phyloP scores from a whole-genome alignment of 2,888 invertebrate species.

The Drosophila prostipennis region DNA sequence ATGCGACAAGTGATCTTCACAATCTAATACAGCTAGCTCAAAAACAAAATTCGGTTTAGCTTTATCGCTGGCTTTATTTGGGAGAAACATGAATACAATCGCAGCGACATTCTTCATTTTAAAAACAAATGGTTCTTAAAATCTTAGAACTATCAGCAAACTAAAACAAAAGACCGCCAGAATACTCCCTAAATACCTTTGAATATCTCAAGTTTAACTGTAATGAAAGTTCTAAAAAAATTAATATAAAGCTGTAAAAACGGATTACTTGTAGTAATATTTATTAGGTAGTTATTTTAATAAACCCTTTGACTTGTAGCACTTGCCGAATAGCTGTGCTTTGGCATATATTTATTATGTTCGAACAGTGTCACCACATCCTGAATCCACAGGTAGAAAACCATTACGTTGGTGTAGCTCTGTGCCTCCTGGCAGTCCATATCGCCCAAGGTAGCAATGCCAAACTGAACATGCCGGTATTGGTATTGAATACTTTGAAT shows the following conservation, averaged over 20 bases:
- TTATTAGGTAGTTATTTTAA: not conserved
- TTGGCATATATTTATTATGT: not conserved
- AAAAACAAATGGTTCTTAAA: too few relatives aligned
- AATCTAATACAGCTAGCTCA: not conserved
- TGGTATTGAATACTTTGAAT: too few relatives aligned
- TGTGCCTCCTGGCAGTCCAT: not conserved
- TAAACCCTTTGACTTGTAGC: not conserved
- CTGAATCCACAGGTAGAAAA: slow-evolving; percentile 4
- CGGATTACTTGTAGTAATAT: not conserved
- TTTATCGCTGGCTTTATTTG: not conserved
- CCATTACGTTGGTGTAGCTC: not conserved
- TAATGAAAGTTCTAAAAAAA: too few relatives aligned
- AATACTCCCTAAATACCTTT: too few relatives aligned
- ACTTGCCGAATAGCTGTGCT: not conserved
- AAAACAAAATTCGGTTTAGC: not conserved
- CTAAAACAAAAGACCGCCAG: too few relatives aligned
- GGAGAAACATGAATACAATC: not conserved
- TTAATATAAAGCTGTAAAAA: too few relatives aligned
- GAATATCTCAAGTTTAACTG: not conserved
- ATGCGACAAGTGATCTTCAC: not conserved
- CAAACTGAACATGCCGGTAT: not conserved
- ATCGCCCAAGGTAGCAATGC: slow-evolving; percentile 1
- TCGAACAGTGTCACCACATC: not conserved
- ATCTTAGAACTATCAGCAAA: too few relatives aligned
- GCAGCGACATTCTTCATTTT: not conserved